Evolutionary conservation across 2,888 invertebrate species (phyloP).

Genomic region (Tetragonisca angustula): DNA sequence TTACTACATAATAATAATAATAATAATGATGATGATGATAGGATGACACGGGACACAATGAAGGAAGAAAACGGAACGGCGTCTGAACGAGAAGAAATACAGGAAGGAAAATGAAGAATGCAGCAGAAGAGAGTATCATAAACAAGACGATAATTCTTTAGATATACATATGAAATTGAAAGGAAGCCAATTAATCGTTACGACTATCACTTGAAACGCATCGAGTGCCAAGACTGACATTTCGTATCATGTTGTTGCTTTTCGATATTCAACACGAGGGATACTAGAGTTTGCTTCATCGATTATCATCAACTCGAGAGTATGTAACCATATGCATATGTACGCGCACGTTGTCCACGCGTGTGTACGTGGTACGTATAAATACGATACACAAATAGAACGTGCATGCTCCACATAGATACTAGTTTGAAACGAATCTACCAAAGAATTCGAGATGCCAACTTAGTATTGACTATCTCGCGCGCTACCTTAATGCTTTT

Average conservation of each 20-base stretch:
- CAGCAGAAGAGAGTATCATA: neutral
- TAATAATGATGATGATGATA: constrained; percentile 20
- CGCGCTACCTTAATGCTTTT: constrained; percentile 56
- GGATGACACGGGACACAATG: neutral
- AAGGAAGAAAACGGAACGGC: neutral
- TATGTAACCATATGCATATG: neutral
- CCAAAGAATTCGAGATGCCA: constrained; percentile 34
- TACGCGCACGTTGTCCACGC: neutral
- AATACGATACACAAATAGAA: too few species aligned
- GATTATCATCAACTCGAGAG: constrained; percentile 1
- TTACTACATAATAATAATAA: neutral
- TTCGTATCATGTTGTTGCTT: neutral
- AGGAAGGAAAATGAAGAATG: neutral
- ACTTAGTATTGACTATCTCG: constrained; percentile 47
- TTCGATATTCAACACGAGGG: constrained; percentile 1
- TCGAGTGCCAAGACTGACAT: neutral
- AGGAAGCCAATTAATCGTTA: neutral
- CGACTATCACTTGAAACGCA: constrained; percentile 7
- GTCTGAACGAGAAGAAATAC: neutral
- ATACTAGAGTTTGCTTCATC: neutral
- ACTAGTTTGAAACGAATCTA: constrained; percentile 1
- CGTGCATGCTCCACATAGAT: constrained; percentile 24
- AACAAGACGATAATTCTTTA: neutral
- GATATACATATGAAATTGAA: neutral
- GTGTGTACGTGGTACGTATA: neutral